These are phyloP conservation scores for Himalopsyche phryganea DNA, from an alignment of 1,140 invertebrate species.

Conservation along the genomic window DNA sequence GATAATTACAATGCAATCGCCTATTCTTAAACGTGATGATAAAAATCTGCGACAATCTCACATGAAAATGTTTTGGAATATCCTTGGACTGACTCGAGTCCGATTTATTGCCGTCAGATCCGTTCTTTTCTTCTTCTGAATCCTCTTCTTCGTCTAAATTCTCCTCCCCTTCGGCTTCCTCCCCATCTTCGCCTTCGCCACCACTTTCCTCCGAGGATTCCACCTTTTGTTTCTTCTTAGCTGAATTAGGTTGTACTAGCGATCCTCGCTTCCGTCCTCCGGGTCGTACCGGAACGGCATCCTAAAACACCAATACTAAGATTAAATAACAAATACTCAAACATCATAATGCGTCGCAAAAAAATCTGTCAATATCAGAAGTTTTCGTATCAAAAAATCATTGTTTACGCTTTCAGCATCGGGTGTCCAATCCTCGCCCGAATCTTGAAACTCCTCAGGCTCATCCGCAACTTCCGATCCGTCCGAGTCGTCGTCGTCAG, in stretches of 20 bases:
- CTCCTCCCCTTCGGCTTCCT: constrained; percentile 46
- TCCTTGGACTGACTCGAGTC: constrained; percentile 53
- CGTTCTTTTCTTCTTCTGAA: constrained; percentile 47
- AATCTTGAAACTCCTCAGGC: constrained; percentile 54
- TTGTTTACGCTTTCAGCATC: constrained; percentile 48
- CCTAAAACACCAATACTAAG: constrained; percentile 1
- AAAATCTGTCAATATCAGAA: background rate
- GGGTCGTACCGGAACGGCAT: background rate
- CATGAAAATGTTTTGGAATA: constrained; percentile 55
- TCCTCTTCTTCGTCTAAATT: constrained; percentile 45
- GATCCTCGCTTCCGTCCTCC: constrained; percentile 10
- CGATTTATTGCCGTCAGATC: constrained; percentile 52
- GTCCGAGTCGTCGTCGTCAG: constrained; percentile 47
- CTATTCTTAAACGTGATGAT: no score
- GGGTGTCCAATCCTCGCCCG: constrained; percentile 54
- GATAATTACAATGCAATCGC: no score
- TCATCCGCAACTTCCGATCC: constrained; percentile 46
- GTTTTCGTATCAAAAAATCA: constrained; percentile 5
- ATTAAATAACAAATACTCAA: background rate
- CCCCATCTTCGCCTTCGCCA: constrained; percentile 43
- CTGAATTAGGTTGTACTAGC: constrained; percentile 4
- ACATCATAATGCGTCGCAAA: background rate
- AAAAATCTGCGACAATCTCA: no score
- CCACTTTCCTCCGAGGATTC: constrained; percentile 26
- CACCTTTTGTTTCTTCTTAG: constrained; percentile 30